A percentile compares a stretch with the other conserved stretches of the same genome.
Evolutionary conservation across 2,113 vertebrate genomes (phyloP).

Genomic region (Limnothrissa miodon): DNA sequence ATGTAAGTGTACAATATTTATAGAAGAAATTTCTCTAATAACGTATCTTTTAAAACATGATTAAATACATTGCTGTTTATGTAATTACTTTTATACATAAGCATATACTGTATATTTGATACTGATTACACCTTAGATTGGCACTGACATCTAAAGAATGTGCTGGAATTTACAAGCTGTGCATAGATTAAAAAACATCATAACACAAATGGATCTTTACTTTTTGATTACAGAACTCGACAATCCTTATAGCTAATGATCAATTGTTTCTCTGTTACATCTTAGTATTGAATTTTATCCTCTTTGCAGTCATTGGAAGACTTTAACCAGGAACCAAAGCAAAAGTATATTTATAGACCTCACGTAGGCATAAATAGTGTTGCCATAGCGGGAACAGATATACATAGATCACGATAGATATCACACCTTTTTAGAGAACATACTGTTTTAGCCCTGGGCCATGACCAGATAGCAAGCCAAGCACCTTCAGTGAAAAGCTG

Average conservation of each 20-base stretch:
- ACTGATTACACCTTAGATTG: not conserved
- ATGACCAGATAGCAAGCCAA: conserved; percentile 56
- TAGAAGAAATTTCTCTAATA: too few species aligned
- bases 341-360: not conserved
- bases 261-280: not conserved
- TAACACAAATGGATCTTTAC: not conserved
- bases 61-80: too few species aligned
- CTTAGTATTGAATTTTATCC: conserved; percentile 4
- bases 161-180: not conserved
- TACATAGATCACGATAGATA: conserved; percentile 9
- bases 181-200: not conserved
- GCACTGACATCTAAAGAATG: not conserved
- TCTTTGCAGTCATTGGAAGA: not conserved
- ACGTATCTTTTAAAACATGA: too few species aligned
- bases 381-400: not conserved
- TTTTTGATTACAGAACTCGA: not conserved
- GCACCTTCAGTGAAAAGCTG: conserved; percentile 61
- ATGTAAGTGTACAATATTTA: not conserved
- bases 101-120: not conserved
- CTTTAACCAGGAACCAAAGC: not conserved
- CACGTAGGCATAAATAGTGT: not conserved
- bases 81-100: too few species aligned
- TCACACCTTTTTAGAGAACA: conserved; percentile 33
- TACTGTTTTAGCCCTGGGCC: conserved; percentile 45
- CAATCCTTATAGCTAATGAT: not conserved